These are phyloP conservation scores for Myripristis murdjan DNA, from an alignment of 2,797 vertebrate genomes.

Conservation along the genomic window DNA sequence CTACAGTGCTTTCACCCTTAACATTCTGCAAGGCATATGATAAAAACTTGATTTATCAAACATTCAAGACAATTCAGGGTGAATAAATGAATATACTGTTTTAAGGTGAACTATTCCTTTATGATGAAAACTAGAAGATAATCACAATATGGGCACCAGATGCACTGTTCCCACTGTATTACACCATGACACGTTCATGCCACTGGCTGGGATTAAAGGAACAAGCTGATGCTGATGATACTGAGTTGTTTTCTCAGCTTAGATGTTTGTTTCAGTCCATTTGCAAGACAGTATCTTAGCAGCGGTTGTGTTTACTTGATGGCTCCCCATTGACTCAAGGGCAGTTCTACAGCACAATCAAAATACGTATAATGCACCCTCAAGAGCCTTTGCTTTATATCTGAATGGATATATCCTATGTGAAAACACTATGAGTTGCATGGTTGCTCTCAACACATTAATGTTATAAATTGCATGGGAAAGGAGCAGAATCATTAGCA, in stretches of 20 bases:
- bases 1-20: too few species aligned
- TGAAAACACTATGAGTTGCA: constrained; percentile 19
- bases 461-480: neutral
- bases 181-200: constrained; percentile 24
- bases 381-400: neutral
- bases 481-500: neutral
- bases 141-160: constrained; percentile 31
- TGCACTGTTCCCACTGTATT: constrained; percentile 18
- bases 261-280: constrained; percentile 39
- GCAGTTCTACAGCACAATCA: neutral
- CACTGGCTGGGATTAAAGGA: neutral
- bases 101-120: too few species aligned
- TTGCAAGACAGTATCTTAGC: constrained; percentile 11
- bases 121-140: constrained; percentile 51
- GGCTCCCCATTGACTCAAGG: neutral
- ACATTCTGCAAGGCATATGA: too few species aligned
- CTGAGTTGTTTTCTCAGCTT: neutral
- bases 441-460: too few species aligned
- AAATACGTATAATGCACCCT: neutral
- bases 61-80: too few species aligned
- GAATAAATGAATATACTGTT: too few species aligned
- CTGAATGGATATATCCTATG: constrained; percentile 7
- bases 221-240: neutral
- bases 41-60: too few species aligned
- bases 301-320: neutral